Percentiles rank a stretch among this genome's conserved stretches.
Evolutionary conservation across 2,797 vertebrate genomes (phyloP).

Genomic region (Hemitrygon akajei): DNA sequence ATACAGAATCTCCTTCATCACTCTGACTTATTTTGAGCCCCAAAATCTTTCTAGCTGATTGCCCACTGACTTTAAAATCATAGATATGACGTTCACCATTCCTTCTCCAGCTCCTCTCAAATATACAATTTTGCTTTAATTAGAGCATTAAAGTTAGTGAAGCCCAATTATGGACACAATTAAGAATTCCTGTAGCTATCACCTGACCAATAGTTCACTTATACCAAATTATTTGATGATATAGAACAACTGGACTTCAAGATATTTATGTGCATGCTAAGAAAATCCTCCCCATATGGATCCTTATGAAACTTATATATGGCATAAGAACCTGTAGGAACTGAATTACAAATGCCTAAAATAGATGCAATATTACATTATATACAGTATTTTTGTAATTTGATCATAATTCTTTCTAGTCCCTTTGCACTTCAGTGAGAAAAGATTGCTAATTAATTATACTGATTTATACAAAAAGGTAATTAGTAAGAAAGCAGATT

Average conservation of each 20-base stretch:
- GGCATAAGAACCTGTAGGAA: too few species aligned
- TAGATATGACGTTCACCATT: not conserved
- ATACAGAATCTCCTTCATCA: too few species aligned
- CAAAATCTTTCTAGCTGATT: not conserved
- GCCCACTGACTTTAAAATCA: not conserved
- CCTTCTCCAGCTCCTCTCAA: not conserved
- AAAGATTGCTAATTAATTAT: not conserved
- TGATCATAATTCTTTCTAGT: not conserved
- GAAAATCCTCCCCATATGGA: too few species aligned
- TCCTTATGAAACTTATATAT: too few species aligned
- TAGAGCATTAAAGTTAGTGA: not conserved
- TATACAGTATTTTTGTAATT: not conserved
- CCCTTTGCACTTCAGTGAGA: not conserved
- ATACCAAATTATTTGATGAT: too few species aligned
- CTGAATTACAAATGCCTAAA: too few species aligned
- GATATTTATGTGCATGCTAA: too few species aligned
- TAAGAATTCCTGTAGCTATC: too few species aligned
- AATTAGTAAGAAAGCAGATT: conserved; percentile 11
- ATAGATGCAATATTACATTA: not conserved
- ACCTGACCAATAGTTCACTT: too few species aligned
- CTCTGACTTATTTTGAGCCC: not conserved
- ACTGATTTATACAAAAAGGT: not conserved
- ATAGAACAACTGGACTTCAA: too few species aligned
- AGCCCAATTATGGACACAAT: too few species aligned
- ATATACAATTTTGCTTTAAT: not conserved